Evolutionary conservation across 2,797 vertebrate species (phyloP).

Genomic region (Crypturellus tataupa): DNA sequence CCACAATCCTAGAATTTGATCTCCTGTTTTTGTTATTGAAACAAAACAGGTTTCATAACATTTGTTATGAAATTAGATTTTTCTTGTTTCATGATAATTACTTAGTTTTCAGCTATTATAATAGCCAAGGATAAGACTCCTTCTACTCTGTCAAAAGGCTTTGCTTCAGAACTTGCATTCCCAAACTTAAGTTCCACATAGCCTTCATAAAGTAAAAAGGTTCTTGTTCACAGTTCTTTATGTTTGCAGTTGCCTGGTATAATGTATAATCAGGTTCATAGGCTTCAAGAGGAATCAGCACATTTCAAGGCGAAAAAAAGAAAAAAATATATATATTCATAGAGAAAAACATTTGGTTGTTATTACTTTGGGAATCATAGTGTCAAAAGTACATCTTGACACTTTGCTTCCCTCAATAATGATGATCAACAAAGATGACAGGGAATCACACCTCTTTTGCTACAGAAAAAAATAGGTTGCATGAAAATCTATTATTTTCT

Average conservation of each 20-base stretch:
- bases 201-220: neutral
- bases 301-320: neutral
- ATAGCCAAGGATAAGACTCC: neutral
- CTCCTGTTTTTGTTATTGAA: neutral
- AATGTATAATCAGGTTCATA: neutral
- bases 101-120: neutral
- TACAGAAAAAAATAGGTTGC: neutral
- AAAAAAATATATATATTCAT: neutral
- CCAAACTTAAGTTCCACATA: neutral
- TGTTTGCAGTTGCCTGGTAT: neutral
- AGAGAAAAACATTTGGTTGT: neutral
- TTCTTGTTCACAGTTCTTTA: neutral
- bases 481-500: constrained; percentile 16
- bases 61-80: neutral
- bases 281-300: neutral
- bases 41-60: too few species aligned
- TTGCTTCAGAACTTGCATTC: neutral
- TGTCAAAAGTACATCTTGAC: neutral
- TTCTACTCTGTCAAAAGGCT: neutral
- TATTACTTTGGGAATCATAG: neutral
- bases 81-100: neutral
- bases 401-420: neutral
- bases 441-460: neutral
- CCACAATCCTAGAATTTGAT: neutral
- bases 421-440: neutral